phyloP scores from a whole-genome alignment of 2,113 vertebrate genomes.

The Chunga burmeisteri region DNA sequence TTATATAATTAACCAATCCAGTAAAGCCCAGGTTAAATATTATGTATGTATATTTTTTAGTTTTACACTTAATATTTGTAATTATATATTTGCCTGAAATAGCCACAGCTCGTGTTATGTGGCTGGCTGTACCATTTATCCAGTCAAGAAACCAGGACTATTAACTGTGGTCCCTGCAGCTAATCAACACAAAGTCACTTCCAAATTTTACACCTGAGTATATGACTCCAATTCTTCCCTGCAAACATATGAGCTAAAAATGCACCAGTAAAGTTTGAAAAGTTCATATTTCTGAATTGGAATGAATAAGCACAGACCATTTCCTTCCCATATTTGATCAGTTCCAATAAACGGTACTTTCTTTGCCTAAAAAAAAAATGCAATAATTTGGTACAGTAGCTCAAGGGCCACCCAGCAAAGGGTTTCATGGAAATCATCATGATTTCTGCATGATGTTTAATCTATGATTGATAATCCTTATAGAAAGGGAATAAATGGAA shows the following conservation, averaged over 20 bases:
- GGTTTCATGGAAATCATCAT: rapidly evolving
- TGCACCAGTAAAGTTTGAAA: not conserved
- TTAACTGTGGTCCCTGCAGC: not conserved
- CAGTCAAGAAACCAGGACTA: not conserved
- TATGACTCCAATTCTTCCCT: not conserved
- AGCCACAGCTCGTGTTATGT: not conserved
- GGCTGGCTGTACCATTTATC: not conserved
- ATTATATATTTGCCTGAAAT: not conserved
- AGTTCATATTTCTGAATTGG: not conserved
- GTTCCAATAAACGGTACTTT: not conserved
- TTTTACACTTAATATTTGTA: not conserved
- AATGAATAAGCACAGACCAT: not conserved
- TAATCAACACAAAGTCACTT: not conserved
- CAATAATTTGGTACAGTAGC: not conserved
- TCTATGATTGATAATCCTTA: not conserved
- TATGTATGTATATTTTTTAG: not conserved
- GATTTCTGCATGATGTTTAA: not conserved
- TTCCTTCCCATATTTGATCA: not conserved
- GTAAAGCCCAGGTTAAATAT: not conserved
- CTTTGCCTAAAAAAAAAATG: not conserved
- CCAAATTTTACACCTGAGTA: not conserved
- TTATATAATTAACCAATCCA: not conserved
- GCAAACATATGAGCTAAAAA: constrained; percentile 22
- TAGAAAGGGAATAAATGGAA: not conserved
- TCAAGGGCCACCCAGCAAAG: not conserved